phyloP scores from a whole-genome alignment of 2,797 vertebrate genomes.

The Pogonophryne albipinna region DNA sequence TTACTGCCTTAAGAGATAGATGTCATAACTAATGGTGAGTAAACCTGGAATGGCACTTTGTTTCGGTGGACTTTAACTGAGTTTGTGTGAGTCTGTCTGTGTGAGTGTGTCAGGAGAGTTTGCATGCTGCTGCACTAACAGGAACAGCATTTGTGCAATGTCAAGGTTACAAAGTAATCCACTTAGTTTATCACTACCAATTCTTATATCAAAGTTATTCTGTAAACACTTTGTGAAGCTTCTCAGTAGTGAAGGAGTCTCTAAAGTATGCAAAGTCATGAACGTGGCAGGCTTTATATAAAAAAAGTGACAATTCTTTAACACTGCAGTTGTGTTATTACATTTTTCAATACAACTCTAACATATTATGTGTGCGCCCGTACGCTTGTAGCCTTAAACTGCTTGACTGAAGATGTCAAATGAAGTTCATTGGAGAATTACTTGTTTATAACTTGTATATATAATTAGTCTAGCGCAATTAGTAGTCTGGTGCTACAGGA shows the following conservation, averaged over 20 bases:
- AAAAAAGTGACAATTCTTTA: too few relatives aligned
- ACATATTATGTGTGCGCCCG: background rate
- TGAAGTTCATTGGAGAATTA: background rate
- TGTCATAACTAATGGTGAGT: constrained; percentile 70
- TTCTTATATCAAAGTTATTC: constrained; percentile 3
- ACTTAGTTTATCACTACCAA: background rate
- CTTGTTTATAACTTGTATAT: background rate
- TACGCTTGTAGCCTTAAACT: background rate
- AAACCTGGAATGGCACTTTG: constrained; percentile 38
- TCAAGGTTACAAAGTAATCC: background rate
- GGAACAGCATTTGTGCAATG: background rate
- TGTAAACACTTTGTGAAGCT: background rate
- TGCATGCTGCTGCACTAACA: constrained; percentile 9
- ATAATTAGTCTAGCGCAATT: background rate
- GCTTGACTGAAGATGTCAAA: background rate
- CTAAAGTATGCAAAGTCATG: background rate
- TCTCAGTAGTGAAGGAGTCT: background rate
- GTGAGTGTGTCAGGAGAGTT: constrained; percentile 6
- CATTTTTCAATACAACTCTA: background rate
- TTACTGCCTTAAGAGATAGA: constrained; percentile 31
- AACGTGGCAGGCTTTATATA: background rate
- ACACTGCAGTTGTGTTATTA: background rate
- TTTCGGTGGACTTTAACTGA: constrained; percentile 23
- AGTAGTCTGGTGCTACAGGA: background rate
- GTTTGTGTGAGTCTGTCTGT: constrained; percentile 9